Evolutionary conservation across 23 tunicate species (phyloP).

Genomic region (Pegea sp.): DNA sequence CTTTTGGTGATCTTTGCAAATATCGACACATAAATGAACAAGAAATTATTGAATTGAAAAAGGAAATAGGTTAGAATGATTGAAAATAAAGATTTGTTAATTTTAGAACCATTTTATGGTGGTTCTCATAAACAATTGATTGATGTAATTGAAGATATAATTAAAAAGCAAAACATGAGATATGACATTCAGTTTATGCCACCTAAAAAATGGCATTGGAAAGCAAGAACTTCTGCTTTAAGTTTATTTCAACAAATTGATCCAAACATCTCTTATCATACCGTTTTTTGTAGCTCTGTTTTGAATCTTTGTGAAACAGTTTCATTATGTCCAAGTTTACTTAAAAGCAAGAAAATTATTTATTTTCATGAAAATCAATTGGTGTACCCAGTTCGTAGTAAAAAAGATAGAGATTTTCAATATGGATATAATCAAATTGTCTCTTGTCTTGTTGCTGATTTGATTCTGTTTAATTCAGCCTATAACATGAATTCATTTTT

Average conservation of each 20-base stretch:
- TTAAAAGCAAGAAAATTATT: constrained; percentile 31
- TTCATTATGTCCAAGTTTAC: constrained; percentile 22
- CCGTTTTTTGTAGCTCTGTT: constrained; percentile 52
- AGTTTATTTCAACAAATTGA: constrained; percentile 12
- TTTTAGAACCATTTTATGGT: constrained; percentile 76
- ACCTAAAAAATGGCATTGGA: constrained; percentile 93
- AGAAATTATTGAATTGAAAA: constrained; percentile 12
- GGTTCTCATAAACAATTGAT: constrained; percentile 84
- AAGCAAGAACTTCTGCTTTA: constrained; percentile 62
- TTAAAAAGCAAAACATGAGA: background rate
- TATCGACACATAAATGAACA: constrained; percentile 36
- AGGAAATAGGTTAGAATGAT: constrained; percentile 13
- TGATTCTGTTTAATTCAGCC: constrained; percentile 43
- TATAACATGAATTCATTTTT: constrained; percentile 69
- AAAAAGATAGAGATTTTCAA: constrained; percentile 61
- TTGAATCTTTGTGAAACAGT: constrained; percentile 47
- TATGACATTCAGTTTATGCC: constrained; percentile 32
- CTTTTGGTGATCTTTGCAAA: constrained; percentile 43
- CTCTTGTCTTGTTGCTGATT: constrained; percentile 64
- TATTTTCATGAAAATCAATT: constrained; percentile 96
- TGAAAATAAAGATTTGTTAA: constrained; percentile 6
- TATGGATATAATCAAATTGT: constrained; percentile 81
- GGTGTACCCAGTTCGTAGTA: constrained; percentile 63
- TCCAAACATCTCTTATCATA: constrained; percentile 8
- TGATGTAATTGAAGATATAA: constrained; percentile 5